Percentiles rank a stretch among this genome's conserved stretches.
Evolutionary conservation across 2,888 invertebrate species (phyloP).

Genomic region (Drosophila rubida): DNA sequence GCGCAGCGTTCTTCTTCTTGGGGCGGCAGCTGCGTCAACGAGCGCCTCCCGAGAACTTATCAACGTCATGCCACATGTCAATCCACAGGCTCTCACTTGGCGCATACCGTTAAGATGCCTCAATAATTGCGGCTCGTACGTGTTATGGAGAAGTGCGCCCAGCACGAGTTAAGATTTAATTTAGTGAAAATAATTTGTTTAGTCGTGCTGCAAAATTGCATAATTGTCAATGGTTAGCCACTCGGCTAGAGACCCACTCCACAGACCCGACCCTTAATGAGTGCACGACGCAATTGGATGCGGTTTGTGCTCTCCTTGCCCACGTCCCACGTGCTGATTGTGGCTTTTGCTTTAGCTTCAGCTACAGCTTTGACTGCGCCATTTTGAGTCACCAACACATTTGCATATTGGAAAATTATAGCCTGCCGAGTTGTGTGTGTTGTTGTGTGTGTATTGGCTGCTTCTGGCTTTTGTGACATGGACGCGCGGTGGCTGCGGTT

Average conservation of each 20-base stretch:
- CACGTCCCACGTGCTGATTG: slow-evolving; percentile 49
- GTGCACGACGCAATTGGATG: slow-evolving; percentile 48
- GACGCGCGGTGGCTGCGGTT: slow-evolving; percentile 66
- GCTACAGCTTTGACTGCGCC: slow-evolving; percentile 59
- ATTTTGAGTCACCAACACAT: slow-evolving; percentile 73
- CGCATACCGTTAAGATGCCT: slow-evolving; percentile 26
- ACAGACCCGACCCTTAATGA: slow-evolving; percentile 44
- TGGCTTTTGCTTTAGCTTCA: background rate
- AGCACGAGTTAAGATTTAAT: slow-evolving; percentile 83
- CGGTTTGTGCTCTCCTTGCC: slow-evolving; percentile 18
- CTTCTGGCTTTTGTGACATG: slow-evolving; percentile 65
- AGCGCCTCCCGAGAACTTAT: slow-evolving; percentile 45
- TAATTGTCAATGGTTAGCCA: slow-evolving; percentile 70
- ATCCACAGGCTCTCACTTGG: slow-evolving; percentile 56
- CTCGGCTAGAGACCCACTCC: slow-evolving; percentile 31
- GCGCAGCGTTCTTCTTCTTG: slow-evolving; percentile 6
- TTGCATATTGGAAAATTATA: slow-evolving; percentile 79
- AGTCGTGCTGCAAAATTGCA: slow-evolving; percentile 76
- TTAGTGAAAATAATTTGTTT: slow-evolving; percentile 82
- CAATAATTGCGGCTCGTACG: slow-evolving; percentile 43
- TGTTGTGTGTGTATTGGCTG: slow-evolving; percentile 23
- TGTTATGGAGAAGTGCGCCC: slow-evolving; percentile 69
- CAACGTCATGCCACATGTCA: slow-evolving; percentile 67
- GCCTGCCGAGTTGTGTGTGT: slow-evolving; percentile 25
- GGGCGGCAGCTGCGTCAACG: slow-evolving; percentile 47